Percentiles rank a stretch among this genome's conserved stretches.
Evolutionary conservation across 1,140 invertebrate species (phyloP).

Genomic region (Hirudo medicinalis): DNA sequence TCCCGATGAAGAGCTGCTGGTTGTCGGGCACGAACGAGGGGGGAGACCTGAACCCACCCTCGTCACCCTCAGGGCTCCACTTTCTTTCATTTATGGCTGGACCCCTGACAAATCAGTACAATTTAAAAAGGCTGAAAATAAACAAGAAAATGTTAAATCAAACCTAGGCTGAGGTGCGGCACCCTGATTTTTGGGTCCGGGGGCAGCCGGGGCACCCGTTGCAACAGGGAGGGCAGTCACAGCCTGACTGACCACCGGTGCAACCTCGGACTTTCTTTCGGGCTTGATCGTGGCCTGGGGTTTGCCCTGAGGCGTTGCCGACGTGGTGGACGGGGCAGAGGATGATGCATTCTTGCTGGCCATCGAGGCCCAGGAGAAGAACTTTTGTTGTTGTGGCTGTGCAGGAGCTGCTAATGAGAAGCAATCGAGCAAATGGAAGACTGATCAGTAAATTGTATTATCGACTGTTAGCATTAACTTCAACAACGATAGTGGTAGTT

Average conservation of each 20-base stretch:
- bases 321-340: background rate
- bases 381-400: constrained; percentile 24
- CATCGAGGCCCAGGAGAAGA: constrained; percentile 35
- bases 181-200: background rate
- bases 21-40: constrained; percentile 48
- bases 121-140: no score
- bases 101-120: no score
- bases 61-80: constrained; percentile 13
- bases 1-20: constrained; percentile 83
- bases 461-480: no score
- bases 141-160: background rate
- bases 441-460: background rate
- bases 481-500: no score
- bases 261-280: constrained; percentile 23
- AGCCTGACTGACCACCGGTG: constrained; percentile 14
- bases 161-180: background rate
- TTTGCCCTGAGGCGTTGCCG: constrained; percentile 17
- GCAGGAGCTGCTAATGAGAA: background rate
- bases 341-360: constrained; percentile 25
- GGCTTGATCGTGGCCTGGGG: constrained; percentile 20
- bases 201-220: background rate
- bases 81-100: no score
- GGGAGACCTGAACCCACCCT: constrained; percentile 24
- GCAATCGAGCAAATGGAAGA: background rate
- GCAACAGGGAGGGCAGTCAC: background rate